These are phyloP conservation scores for Neelides sp. DNA, from an alignment of 1,140 invertebrate genomes.

Conservation along the genomic window DNA sequence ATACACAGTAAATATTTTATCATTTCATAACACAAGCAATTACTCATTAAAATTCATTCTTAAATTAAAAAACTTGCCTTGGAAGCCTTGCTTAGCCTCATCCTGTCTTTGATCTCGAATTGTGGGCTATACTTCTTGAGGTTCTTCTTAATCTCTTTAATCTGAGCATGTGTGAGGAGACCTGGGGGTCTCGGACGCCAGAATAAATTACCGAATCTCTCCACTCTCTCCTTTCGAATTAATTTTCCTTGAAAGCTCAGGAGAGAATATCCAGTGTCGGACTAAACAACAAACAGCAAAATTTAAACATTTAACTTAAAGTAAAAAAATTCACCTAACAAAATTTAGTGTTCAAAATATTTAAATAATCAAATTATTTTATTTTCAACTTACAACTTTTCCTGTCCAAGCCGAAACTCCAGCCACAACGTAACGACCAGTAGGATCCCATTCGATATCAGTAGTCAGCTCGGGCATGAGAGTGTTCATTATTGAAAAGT, in stretches of 20 bases:
- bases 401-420: conserved; percentile 90
- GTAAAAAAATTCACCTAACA: background rate
- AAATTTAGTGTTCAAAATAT: conserved; percentile 1
- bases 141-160: conserved; percentile 94
- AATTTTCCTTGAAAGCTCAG: conserved; percentile 93
- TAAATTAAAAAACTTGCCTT: conserved; percentile 46
- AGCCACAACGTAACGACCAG: conserved; percentile 91
- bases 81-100: conserved; percentile 80
- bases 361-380: conserved; percentile 1
- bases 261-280: conserved; percentile 91
- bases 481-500: conserved; percentile 85
- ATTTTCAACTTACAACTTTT: conserved; percentile 45
- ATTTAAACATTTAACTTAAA: background rate
- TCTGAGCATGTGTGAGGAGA: conserved; percentile 62
- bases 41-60: background rate
- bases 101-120: conserved; percentile 92
- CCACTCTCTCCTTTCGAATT: conserved; percentile 66
- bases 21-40: conserved; percentile 6
- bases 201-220: conserved; percentile 84
- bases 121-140: conserved; percentile 92
- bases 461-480: conserved; percentile 88
- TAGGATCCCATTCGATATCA: conserved; percentile 98
- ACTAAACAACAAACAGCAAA: conserved; percentile 35
- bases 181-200: conserved; percentile 90
- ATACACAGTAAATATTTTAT: background rate